Conservation (phyloP, 2,888 invertebrate species). For the Chaitophorus viminalis region DNA sequence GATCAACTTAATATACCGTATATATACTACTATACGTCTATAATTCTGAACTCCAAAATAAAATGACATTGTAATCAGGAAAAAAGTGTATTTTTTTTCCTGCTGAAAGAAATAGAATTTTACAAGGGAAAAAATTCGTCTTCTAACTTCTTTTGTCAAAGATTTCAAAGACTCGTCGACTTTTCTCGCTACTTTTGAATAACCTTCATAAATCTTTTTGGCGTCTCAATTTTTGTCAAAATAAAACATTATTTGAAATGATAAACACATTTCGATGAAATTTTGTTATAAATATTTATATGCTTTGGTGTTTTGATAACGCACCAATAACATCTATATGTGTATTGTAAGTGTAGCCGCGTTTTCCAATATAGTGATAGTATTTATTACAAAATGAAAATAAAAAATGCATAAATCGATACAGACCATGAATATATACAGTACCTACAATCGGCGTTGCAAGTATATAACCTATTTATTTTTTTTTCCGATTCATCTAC, state of each 20-base stretch:
- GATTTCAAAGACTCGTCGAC: neutral
- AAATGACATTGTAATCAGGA: neutral
- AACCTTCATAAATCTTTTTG: constrained; percentile 5
- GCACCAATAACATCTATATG: neutral
- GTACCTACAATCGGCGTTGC: neutral
- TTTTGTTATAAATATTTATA: neutral
- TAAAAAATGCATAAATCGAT: no score
- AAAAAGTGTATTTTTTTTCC: neutral
- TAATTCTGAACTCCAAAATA: neutral
- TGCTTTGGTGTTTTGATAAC: neutral
- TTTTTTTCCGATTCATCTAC: neutral
- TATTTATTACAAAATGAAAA: no score
- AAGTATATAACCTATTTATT: neutral
- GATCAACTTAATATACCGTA: neutral
- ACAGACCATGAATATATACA: no score
- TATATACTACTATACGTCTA: neutral
- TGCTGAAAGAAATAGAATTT: constrained; percentile 4
- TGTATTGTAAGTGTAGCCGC: neutral
- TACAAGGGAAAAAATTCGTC: constrained; percentile 33
- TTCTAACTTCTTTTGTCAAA: constrained; percentile 22
- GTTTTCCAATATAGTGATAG: no score
- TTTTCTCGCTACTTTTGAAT: neutral
- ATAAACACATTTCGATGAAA: neutral
- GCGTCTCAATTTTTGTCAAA: neutral
- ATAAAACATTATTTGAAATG: neutral